These are phyloP conservation scores for Metopolophium dirhodum DNA, from an alignment of 1,140 invertebrate species.

Conservation along the genomic window DNA sequence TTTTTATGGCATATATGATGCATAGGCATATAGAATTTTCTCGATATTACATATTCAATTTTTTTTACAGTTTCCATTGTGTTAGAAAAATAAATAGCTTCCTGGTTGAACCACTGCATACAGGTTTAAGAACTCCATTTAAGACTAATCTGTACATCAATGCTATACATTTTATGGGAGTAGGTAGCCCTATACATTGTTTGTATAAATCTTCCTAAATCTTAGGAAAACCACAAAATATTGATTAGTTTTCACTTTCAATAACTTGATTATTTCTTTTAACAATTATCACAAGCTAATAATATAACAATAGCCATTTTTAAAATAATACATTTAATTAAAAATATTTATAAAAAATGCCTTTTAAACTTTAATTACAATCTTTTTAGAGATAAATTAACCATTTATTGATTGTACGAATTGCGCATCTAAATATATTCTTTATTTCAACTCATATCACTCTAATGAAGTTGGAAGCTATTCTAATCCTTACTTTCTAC, in stretches of 20 bases:
- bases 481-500: not conserved
- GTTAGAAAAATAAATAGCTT: not conserved
- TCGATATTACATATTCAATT: not conserved
- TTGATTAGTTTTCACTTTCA: not conserved
- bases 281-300: not conserved
- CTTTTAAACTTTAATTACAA: not conserved
- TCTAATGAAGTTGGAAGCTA: not conserved
- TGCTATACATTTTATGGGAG: not conserved
- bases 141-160: not conserved
- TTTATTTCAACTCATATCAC: not conserved
- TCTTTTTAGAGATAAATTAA: not conserved
- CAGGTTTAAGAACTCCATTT: slow-evolving; percentile 1
- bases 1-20: not conserved
- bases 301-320: not conserved
- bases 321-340: not conserved
- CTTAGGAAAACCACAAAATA: not conserved
- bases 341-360: not conserved
- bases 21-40: not conserved
- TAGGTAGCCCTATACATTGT: not conserved
- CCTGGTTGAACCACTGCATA: not conserved
- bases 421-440: not conserved
- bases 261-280: not conserved
- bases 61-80: slow-evolving; percentile 13
- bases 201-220: not conserved
- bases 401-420: not conserved